A percentile compares a stretch with the other conserved stretches of the same genome.
Conservation (phyloP, 2,888 invertebrate genomes). For the Melinopterus prodromus region DNA sequence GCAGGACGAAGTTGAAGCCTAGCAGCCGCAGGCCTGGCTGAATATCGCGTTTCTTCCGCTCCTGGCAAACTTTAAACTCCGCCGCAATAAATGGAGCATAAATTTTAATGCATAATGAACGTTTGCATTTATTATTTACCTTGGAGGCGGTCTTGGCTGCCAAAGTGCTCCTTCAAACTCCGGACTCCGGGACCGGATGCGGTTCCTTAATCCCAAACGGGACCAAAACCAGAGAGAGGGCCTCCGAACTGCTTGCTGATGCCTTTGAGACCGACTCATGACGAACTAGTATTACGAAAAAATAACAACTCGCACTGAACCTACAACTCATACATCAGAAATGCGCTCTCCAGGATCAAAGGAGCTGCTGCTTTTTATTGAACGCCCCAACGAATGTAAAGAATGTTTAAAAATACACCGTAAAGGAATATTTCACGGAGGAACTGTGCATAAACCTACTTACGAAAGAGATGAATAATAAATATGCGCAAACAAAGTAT, state of each 20-base stretch:
- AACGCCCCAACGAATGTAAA: not conserved
- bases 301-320: not conserved
- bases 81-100: conserved; percentile 47
- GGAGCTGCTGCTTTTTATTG: not conserved
- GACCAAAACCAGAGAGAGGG: not conserved
- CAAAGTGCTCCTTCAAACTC: conserved; percentile 32
- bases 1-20: not conserved
- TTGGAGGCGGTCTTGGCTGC: conserved; percentile 33
- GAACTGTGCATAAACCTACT: not conserved
- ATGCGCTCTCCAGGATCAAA: not conserved
- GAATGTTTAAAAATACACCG: not conserved
- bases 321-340: not conserved
- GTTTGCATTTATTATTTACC: conserved; percentile 48
- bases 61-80: conserved; percentile 36
- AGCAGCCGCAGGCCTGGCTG: not conserved
- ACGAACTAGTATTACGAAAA: not conserved
- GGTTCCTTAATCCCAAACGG: conserved; percentile 21
- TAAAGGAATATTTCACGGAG: not conserved
- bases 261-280: not conserved
- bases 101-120: conserved; percentile 49
- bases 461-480: not conserved
- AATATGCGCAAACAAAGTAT: not conserved
- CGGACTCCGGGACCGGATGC: conserved; percentile 16
- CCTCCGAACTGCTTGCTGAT: not conserved
- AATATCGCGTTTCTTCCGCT: not conserved